Conservation (phyloP, 2,888 invertebrate genomes). For the Andrena camellia region DNA sequence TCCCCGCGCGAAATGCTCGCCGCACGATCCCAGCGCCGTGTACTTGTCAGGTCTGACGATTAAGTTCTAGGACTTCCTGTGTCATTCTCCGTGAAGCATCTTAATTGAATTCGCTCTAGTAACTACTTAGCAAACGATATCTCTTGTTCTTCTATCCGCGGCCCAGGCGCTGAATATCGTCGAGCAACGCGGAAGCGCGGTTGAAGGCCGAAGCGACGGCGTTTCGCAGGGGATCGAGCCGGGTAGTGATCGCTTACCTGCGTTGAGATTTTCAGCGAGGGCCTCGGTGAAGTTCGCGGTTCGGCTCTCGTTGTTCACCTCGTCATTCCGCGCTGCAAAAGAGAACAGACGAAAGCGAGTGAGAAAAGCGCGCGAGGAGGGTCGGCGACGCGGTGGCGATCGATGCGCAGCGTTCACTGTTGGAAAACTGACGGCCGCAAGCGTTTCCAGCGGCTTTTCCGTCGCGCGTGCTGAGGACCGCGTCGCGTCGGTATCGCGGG, state of each 20-base stretch:
- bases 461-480: background rate
- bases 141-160: background rate
- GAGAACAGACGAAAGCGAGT: background rate
- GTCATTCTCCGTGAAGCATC: no score
- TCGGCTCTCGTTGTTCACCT: constrained; percentile 74
- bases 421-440: background rate
- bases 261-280: constrained; percentile 76
- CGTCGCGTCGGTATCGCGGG: constrained; percentile 9
- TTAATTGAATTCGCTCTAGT: no score
- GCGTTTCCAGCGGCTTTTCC: constrained; percentile 22
- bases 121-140: background rate
- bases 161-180: no score
- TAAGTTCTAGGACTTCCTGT: no score
- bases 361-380: no score
- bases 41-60: no score
- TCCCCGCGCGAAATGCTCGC: background rate
- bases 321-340: constrained; percentile 76
- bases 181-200: background rate
- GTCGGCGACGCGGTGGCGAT: background rate
- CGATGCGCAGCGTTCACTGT: background rate
- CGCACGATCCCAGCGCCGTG: no score
- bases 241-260: constrained; percentile 70
- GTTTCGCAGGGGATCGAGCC: background rate
- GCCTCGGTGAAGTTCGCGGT: constrained; percentile 69
- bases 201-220: background rate